Evolutionary conservation across 1,140 invertebrate species (phyloP).

Genomic region (Lysiphlebus fabarum): DNA sequence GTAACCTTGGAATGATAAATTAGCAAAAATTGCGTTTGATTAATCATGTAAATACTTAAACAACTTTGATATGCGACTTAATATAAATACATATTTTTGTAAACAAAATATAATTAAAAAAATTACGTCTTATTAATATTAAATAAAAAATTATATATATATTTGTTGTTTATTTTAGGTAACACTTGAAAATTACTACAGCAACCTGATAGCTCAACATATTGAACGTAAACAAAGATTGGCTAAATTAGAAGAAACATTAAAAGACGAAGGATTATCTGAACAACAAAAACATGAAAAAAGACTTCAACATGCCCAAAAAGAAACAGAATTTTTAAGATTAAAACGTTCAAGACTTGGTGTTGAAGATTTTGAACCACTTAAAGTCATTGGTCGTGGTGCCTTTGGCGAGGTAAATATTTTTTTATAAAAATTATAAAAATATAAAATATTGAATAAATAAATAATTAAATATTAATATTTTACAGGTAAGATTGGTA

Average conservation of each 20-base stretch:
- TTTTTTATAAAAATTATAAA: too few species aligned
- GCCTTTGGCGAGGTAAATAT: conserved; percentile 98
- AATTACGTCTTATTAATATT: too few species aligned
- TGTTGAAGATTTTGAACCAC: conserved; percentile 97
- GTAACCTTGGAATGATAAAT: too few species aligned
- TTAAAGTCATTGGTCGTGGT: conserved; percentile 95
- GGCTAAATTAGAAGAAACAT: conserved; percentile 87
- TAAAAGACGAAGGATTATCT: conserved; percentile 87
- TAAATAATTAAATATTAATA: conserved; percentile 10
- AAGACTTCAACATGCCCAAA: conserved; percentile 91
- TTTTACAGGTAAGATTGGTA: conserved; percentile 82
- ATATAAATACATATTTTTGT: too few species aligned
- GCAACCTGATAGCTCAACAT: conserved; percentile 95
- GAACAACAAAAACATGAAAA: conserved; percentile 84
- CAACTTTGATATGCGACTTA: too few species aligned
- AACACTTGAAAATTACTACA: conserved; percentile 98
- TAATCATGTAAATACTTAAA: too few species aligned
- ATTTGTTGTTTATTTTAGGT: conserved; percentile 49
- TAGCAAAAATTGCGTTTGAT: too few species aligned
- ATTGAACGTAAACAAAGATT: conserved; percentile 94
- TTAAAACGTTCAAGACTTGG: conserved; percentile 93
- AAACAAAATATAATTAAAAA: too few species aligned
- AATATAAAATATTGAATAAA: conserved; percentile 14
- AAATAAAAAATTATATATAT: neutral
- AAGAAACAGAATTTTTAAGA: conserved; percentile 96